Percentiles rank a stretch among this genome's conserved stretches.
Evolutionary conservation across 2,888 invertebrate genomes (phyloP).

Genomic region (Calephelis perditalis): DNA sequence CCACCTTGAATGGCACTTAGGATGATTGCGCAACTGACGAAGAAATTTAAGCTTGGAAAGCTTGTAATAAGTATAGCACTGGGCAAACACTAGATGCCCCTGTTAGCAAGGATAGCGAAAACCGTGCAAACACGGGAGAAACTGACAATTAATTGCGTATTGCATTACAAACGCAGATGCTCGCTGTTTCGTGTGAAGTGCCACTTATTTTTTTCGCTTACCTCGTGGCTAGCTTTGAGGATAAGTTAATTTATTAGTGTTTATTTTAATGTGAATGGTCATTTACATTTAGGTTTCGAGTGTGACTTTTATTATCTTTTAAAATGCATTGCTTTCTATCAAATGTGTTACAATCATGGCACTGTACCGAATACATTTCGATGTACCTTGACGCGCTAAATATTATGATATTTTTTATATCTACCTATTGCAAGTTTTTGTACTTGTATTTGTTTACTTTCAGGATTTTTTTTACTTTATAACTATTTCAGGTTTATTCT

Average conservation of each 20-base stretch:
- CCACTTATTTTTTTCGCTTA: slow-evolving; percentile 18
- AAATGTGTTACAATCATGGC: too few species aligned
- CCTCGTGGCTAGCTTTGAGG: background rate
- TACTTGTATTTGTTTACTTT: too few species aligned
- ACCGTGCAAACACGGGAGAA: slow-evolving; percentile 23
- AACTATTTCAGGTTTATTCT: too few species aligned
- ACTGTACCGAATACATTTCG: too few species aligned
- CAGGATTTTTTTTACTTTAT: too few species aligned
- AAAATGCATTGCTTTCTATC: too few species aligned
- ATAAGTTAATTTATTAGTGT: background rate
- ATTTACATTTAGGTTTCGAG: too few species aligned
- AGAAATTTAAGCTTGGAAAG: slow-evolving; percentile 26
- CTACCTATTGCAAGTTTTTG: too few species aligned
- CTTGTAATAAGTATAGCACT: slow-evolving; percentile 29
- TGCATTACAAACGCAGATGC: slow-evolving; percentile 30
- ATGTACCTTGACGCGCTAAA: too few species aligned
- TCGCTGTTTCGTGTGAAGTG: slow-evolving; percentile 24
- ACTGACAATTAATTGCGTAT: slow-evolving; percentile 26
- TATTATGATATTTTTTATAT: too few species aligned
- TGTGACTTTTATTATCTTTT: too few species aligned
- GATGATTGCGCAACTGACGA: slow-evolving; percentile 19
- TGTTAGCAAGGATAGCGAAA: slow-evolving; percentile 20
- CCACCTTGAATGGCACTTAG: slow-evolving; percentile 14
- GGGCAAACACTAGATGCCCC: slow-evolving; percentile 29
- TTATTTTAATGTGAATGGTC: background rate